Base-by-base conservation (phyloP, 2,797 vertebrate genomes). In the Denticeps clupeoides region DNA sequence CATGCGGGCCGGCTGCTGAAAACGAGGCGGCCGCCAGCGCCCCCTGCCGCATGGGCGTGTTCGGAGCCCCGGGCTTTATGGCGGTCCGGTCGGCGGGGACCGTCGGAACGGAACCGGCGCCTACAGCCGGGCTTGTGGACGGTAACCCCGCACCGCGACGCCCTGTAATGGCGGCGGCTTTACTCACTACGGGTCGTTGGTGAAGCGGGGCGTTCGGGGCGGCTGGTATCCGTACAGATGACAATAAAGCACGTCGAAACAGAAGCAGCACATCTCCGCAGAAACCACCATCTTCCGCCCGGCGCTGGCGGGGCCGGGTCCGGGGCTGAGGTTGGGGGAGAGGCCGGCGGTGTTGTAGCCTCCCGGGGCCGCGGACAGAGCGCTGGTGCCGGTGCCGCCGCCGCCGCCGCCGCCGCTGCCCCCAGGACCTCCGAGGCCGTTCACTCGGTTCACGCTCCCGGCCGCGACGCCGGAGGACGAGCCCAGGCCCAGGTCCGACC, bases 191-290 rank as follows among this genome's bases (percentile, higher is more conserved):
- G 93, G 92, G 79, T 97, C 93, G 72, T 95, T 97, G 88, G 93
- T 93, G 88, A 96, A 97, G 82, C 93, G 89, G 77, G 93, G 93
- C 79, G 89, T 90, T 82, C 92, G 88, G 68, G 93, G 93, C 76
- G 93, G 90, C 83, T 96, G 92, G 85, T 95, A 96, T 80, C 93
- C 93, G 67, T 97, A 93, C 66, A 97, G 89, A 88, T 96, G 92
- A 82, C 92, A 93, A 89, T 93, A 95, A 80, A 97, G 90, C 78
- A 95, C 92, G 80, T 95, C 92, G 84, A 96, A 95, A 78, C 90
- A 97, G 85, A 96, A 96, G 88, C 90, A 95, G 84, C 91, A 95
- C 89, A 96, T 97, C 88, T 96, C 92, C 59, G 91, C 88, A 55
- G 89, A 93, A 58, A 95, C 93, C 59, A 95, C 89, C 91, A 95